phyloP scores from a whole-genome alignment of 2,113 vertebrate species.

The Paratilapia polleni region DNA sequence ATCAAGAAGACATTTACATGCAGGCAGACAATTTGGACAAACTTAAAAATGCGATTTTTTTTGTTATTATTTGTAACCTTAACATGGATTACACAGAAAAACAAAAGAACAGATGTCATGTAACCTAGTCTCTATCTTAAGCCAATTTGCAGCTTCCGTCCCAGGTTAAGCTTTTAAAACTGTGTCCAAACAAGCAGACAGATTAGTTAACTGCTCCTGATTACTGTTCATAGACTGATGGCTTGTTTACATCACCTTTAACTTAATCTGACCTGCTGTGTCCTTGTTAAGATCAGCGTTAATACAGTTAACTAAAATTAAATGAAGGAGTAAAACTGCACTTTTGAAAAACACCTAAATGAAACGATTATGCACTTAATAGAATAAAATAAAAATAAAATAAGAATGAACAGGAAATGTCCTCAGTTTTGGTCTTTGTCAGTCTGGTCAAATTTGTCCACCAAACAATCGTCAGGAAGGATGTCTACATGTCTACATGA shows the following conservation, averaged over 20 bases:
- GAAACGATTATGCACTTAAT: neutral
- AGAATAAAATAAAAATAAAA: neutral
- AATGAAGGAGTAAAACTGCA: neutral
- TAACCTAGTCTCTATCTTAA: neutral
- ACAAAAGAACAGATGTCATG: neutral
- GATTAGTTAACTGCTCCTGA: neutral
- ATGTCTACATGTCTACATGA: neutral
- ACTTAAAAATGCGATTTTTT: neutral
- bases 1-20: neutral
- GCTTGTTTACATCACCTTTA: neutral
- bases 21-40: no score
- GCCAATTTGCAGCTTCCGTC: neutral
- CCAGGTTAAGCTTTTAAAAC: neutral
- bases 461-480: no score
- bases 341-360: neutral
- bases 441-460: neutral
- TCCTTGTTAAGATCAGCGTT: neutral
- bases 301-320: neutral
- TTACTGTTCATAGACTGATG: neutral
- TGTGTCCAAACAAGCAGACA: neutral
- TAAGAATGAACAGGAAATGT: neutral
- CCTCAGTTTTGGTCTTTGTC: neutral
- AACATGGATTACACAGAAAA: neutral
- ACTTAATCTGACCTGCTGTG: neutral
- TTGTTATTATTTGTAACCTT: neutral